Evolutionary conservation across 2,888 invertebrate genomes (phyloP).

Genomic region (Melanophora roralis): DNA sequence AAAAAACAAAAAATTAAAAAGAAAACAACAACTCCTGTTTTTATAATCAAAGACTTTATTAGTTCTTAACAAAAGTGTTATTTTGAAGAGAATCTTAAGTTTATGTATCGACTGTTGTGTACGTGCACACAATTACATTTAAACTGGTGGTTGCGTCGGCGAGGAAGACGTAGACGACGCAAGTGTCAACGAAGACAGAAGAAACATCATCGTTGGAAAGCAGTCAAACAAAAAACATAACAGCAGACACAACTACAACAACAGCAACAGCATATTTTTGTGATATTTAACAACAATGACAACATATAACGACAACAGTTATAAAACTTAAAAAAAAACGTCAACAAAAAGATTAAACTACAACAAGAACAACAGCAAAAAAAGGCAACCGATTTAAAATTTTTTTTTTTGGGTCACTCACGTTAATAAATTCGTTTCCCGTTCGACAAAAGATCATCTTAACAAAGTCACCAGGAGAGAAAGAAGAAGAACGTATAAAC

Average conservation of each 20-base stretch:
- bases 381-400: not conserved
- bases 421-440: no score
- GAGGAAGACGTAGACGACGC: constrained; percentile 63
- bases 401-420: no score
- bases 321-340: not conserved
- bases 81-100: constrained; percentile 59
- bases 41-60: constrained; percentile 47
- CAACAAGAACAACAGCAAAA: not conserved
- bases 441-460: constrained; percentile 12
- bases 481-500: not conserved
- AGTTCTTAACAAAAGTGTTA: constrained; percentile 44
- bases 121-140: constrained; percentile 68
- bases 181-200: constrained; percentile 67
- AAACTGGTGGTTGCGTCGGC: constrained; percentile 67
- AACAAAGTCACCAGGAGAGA: not conserved
- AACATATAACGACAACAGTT: constrained; percentile 23
- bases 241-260: constrained; percentile 7
- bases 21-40: constrained; percentile 25
- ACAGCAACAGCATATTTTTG: constrained; percentile 33
- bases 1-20: not conserved
- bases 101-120: constrained; percentile 71
- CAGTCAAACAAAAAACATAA: constrained; percentile 55
- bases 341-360: not conserved
- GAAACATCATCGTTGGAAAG: constrained; percentile 69
- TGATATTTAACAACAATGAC: constrained; percentile 40